Percentiles rank a stretch among this genome's conserved stretches.
Conservation (phyloP, 2,797 vertebrate species). For the Syngnathus acus region DNA sequence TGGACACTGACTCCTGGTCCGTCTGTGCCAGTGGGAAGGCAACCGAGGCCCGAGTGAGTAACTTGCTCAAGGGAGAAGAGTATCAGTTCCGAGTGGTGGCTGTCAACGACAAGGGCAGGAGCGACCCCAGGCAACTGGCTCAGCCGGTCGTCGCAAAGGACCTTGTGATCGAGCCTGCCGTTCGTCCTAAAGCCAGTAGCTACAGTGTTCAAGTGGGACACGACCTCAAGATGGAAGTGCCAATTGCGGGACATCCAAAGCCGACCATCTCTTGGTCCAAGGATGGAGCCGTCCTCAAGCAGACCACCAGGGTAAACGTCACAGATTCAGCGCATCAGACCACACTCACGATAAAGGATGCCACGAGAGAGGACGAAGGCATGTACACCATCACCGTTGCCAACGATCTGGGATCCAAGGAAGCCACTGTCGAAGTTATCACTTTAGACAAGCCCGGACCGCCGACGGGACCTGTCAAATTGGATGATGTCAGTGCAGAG, state of each 20-base stretch:
- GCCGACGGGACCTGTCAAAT: constrained; percentile 85
- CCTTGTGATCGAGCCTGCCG: constrained; percentile 86
- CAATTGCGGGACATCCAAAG: constrained; percentile 88
- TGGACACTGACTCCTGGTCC: constrained; percentile 88
- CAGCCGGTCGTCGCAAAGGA: constrained; percentile 89
- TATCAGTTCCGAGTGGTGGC: constrained; percentile 94
- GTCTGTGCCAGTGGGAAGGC: constrained; percentile 84
- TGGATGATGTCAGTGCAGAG: constrained; percentile 94
- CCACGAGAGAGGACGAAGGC: constrained; percentile 85
- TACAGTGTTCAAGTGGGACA: constrained; percentile 91
- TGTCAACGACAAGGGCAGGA: constrained; percentile 94
- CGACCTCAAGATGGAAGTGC: constrained; percentile 93
- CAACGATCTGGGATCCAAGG: constrained; percentile 83
- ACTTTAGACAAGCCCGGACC: constrained; percentile 95
- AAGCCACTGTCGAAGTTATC: constrained; percentile 85
- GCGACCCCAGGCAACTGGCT: constrained; percentile 87
- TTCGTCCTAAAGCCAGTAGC: constrained; percentile 80
- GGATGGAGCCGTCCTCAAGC: constrained; percentile 83
- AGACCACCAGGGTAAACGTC: constrained; percentile 95
- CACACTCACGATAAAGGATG: constrained; percentile 84
- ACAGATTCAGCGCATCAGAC: constrained; percentile 76
- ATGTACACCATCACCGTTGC: constrained; percentile 83
- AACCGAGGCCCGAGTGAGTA: constrained; percentile 82
- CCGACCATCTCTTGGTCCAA: constrained; percentile 90
- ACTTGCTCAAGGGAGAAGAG: constrained; percentile 86